phyloP scores from a whole-genome alignment of 2,888 invertebrate species.

The Drosophila atripex region DNA sequence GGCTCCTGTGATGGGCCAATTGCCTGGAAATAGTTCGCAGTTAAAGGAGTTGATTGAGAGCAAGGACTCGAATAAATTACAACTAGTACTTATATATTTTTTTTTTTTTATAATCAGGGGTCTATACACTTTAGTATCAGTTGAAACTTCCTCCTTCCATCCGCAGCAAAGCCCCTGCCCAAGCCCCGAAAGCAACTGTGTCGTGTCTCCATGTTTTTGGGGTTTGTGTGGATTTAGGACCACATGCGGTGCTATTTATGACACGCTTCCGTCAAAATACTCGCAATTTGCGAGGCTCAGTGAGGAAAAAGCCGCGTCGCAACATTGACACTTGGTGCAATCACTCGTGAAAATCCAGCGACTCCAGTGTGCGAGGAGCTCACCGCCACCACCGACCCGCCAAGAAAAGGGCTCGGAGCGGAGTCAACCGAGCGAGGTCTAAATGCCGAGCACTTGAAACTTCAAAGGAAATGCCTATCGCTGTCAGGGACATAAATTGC shows the following conservation, averaged over 20 bases:
- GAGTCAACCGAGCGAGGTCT: constrained; percentile 24
- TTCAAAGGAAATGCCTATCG: constrained; percentile 83
- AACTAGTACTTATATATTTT: not conserved
- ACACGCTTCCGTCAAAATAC: constrained; percentile 83
- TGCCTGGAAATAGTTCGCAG: constrained; percentile 7
- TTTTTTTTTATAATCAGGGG: not conserved
- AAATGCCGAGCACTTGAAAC: constrained; percentile 61
- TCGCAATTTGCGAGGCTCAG: constrained; percentile 56
- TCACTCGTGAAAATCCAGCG: constrained; percentile 63
- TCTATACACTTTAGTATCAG: not conserved
- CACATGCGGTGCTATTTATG: constrained; percentile 82
- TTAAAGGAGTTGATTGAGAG: not conserved
- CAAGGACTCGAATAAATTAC: not conserved
- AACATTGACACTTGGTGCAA: constrained; percentile 55
- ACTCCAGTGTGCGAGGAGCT: not conserved
- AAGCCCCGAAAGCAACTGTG: not conserved
- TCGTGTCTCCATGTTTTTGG: constrained; percentile 1
- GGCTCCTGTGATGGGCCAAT: constrained; percentile 18
- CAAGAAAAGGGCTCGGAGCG: constrained; percentile 28
- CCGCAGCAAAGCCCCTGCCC: not conserved
- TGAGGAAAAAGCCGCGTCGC: constrained; percentile 8
- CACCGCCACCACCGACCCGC: not conserved
- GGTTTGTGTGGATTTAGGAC: constrained; percentile 61
- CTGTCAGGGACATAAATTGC: constrained; percentile 82
- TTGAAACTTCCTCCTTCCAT: not conserved